Percentiles rank a stretch among this genome's conserved stretches.
phyloP scores from a whole-genome alignment of 2,113 vertebrate genomes.

The Caretta caretta region DNA sequence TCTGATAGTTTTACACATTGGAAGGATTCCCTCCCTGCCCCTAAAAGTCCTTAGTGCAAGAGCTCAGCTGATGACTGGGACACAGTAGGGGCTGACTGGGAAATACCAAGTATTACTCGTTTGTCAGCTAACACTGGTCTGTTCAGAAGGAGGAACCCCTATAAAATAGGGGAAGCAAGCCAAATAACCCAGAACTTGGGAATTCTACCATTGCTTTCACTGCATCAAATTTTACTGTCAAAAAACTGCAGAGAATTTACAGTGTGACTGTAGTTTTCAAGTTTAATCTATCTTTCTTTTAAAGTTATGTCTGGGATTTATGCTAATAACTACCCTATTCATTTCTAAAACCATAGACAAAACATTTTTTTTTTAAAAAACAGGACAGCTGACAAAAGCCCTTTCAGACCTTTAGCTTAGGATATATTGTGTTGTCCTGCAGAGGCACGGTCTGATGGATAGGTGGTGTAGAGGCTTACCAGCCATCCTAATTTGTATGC shows the following conservation, averaged over 20 bases:
- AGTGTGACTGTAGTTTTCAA: rapidly evolving
- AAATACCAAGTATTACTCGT: neutral
- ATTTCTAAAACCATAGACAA: slow-evolving; percentile 8
- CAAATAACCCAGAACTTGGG: rapidly evolving
- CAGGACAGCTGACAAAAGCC: slow-evolving; percentile 2
- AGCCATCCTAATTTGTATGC: slow-evolving; percentile 61
- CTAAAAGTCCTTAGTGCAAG: neutral
- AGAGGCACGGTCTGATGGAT: slow-evolving; percentile 2
- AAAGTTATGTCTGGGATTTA: neutral
- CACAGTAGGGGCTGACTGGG: neutral
- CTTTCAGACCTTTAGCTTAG: neutral
- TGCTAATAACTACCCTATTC: neutral
- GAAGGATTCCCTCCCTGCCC: neutral
- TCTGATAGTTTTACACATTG: neutral
- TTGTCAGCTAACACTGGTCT: neutral
- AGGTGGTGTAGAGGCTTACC: neutral
- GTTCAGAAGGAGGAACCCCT: neutral
- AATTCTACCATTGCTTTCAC: neutral
- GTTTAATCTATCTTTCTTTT: slow-evolving; percentile 3
- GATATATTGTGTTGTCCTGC: neutral
- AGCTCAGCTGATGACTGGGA: neutral
- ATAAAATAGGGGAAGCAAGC: neutral
- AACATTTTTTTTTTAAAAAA: neutral
- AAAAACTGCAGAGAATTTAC: neutral
- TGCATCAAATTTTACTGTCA: neutral